A percentile compares a stretch with the other conserved stretches of the same genome.
Evolutionary conservation across 2,888 invertebrate genomes (phyloP).

Genomic region (Brenthis hecate): DNA sequence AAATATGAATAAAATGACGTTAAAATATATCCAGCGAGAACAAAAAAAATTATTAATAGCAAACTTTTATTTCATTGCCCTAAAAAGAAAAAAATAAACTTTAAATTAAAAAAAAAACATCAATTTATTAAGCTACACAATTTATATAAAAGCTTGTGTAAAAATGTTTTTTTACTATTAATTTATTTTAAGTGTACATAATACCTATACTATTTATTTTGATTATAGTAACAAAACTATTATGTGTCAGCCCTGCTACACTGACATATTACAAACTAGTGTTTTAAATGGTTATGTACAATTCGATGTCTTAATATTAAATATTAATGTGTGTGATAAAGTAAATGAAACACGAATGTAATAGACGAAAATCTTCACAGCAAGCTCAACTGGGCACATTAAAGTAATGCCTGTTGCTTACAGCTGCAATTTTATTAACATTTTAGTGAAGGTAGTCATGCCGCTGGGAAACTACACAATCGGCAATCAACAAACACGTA

Average conservation of each 20-base stretch:
- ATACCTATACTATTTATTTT: no score
- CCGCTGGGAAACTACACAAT: conserved; percentile 55
- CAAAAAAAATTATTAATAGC: no score
- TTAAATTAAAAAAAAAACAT: no score
- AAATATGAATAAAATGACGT: no score
- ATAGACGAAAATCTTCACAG: conserved; percentile 55
- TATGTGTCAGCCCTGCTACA: conserved; percentile 7
- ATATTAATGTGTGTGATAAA: conserved; percentile 57
- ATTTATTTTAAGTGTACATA: no score
- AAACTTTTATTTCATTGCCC: no score
- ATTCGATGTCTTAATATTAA: conserved; percentile 64
- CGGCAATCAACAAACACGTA: conserved; percentile 58
- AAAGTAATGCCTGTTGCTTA: conserved; percentile 59
- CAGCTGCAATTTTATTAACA: conserved; percentile 67
- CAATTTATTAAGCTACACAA: no score
- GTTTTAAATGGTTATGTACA: conserved; percentile 53
- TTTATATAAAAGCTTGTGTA: no score
- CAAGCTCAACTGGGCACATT: conserved; percentile 56
- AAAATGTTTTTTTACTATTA: no score
- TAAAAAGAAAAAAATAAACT: no score
- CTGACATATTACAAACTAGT: conserved; percentile 41
- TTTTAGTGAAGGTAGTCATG: conserved; percentile 59
- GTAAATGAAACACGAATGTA: conserved; percentile 57
- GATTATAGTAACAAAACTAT: background rate
- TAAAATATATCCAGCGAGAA: no score